Base-by-base conservation (phyloP, 2,888 invertebrate species). In the Cephus nigrinus region DNA sequence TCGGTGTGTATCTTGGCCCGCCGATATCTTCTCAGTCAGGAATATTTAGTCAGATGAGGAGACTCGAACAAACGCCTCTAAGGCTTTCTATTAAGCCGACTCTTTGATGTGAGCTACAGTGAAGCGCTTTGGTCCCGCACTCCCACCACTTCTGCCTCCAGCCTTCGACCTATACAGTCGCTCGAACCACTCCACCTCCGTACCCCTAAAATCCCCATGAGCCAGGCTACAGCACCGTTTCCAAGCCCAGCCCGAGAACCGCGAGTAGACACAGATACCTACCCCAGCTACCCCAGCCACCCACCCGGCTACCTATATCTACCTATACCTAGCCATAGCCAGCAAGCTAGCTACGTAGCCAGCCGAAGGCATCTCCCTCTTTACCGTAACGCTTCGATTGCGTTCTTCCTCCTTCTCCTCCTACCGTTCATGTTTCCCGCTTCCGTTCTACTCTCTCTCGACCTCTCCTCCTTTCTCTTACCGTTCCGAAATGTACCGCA, bases 41-140 rank as follows among this genome's bases (percentile, higher is more conserved):
- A 91, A 91, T 90, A 91, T 91, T 91, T 91, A 91, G 91, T 90
- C 90, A 90, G 89, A 90, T 89, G 90, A 91, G 93, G 84, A 92
- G 89, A 91, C 92, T 92, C 93, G 92, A 93, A 93, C 93, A 93
- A 93, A 93, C 92, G 92, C 93, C 93, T 93, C 91, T 92, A 91
- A 93, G 93, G 93, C 93, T 93, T 93, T 93, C 92, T 93, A 93
- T 94, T 93, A 90, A 94, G 92, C 88, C 87, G 90, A 89, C 89
- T 90, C 90, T 91, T 91, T 91, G 91, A 91, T 91, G 91, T 90
- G 87, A 88, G 88, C 88, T 90, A 88, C 88, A 88, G 88, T 86
- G 87, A 86, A 86, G 84, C 87, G 89, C 88, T 90, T 88, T 88
- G 84, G 87, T 85, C 83, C 85, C 86, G 84, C 84, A 80, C 77